These are phyloP conservation scores for Chiropotes sagulatus DNA, from an alignment of 2,797 vertebrate genomes.

Conservation along the genomic window DNA sequence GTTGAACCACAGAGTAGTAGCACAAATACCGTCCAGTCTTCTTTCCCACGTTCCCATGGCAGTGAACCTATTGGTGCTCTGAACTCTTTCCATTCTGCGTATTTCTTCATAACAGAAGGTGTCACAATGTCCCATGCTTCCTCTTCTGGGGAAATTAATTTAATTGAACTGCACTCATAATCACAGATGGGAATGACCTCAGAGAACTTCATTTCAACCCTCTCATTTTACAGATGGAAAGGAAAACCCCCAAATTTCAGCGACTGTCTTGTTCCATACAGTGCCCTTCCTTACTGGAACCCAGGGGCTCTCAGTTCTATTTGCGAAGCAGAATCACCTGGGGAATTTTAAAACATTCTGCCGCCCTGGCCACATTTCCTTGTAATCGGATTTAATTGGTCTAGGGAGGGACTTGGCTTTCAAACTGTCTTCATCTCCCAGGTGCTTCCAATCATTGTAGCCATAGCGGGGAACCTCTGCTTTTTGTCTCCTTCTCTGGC, in stretches of 20 bases:
- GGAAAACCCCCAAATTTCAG: neutral
- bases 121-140: neutral
- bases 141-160: neutral
- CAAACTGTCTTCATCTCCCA: neutral
- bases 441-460: neutral
- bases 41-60: neutral
- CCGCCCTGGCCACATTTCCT: neutral
- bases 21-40: fast-evolving
- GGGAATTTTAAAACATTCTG: neutral
- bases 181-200: neutral
- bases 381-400: neutral
- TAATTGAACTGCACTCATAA: neutral
- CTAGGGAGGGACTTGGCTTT: neutral
- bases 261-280: fast-evolving
- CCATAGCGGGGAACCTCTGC: neutral
- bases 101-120: neutral
- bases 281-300: neutral
- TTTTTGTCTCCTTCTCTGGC: neutral
- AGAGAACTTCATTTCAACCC: neutral
- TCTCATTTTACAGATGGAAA: neutral
- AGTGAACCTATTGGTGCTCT: too few relatives aligned
- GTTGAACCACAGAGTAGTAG: fast-evolving
- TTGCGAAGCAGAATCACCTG: neutral
- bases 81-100: neutral
- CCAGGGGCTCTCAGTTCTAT: neutral